Base-by-base conservation (phyloP, 2,113 vertebrate genomes). In the Gulo gulo region DNA sequence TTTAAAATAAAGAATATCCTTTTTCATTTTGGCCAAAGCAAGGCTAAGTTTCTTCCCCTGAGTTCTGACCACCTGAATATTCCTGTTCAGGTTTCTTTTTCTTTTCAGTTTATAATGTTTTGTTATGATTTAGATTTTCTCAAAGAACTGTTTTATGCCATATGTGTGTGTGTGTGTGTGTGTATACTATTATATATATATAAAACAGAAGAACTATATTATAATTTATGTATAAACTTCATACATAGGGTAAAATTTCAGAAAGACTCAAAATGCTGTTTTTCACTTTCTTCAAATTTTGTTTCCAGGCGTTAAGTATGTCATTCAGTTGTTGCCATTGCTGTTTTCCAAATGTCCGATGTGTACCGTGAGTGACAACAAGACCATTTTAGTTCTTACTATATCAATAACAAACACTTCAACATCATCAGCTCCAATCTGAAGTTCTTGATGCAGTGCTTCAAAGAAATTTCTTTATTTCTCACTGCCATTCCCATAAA, bases 401-500 rank as follows among this genome's bases (percentile, higher is more conserved):
- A 11, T 99, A 79, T 99, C 99, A 97, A 99, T 99, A 97, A 99
- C 99, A 98, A 99, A 99, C 0, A 99, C 99, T 98, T 99, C 99
- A 12, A 99, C 99, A 26, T 99, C 99, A 31, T 99, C 99, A 12
- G 99, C 99, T 91, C 99, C 99, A 6, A 99, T 99, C 98, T 99
- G 99, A 97, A 99, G 99, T 97, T 99, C 99, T 98, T 99, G 99
- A 87, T 99, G 99, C 99, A 99, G 99, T 57, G 99, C 99, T 94
- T 99, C 99, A 96, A 99, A 13, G 99, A 99, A 97, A 99, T 99
- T 98, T 99, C 99, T 98, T 99, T 99, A 98, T 99, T 99, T 98
- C 99, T 99, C 82, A 99, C 99, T 24, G 99, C 99, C 99, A 99
- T 99, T 97, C 99, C 99, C 99, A 99, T 99, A 98, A 99, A 99